These are phyloP conservation scores for Azemiops feae DNA, from an alignment of 2,113 vertebrate genomes.

Conservation along the genomic window DNA sequence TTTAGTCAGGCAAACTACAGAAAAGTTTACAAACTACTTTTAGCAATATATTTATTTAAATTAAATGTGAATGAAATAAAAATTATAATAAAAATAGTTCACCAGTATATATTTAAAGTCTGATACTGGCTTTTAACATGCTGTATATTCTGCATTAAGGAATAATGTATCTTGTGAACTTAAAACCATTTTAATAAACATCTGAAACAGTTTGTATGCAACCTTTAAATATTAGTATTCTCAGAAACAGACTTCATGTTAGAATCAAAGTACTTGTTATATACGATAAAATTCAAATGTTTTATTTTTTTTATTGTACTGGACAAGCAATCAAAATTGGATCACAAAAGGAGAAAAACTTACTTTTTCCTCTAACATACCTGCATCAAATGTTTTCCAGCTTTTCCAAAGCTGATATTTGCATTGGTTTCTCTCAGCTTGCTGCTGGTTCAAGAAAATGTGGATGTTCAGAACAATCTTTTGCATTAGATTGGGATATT, in stretches of 20 bases:
- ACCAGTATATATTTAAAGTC: not conserved
- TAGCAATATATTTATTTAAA: not conserved
- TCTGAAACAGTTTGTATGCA: not conserved
- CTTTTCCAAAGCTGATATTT: not conserved
- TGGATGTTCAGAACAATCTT: not conserved
- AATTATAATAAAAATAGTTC: not conserved
- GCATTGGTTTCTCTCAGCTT: not conserved
- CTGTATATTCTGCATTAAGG: not conserved
- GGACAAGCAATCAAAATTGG: not conserved
- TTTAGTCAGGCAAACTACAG: not conserved
- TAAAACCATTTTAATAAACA: not conserved
- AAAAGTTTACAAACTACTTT: constrained; percentile 10
- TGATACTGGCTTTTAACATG: not conserved
- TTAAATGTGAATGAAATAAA: constrained; percentile 14
- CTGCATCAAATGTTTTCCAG: not conserved
- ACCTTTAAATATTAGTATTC: not conserved
- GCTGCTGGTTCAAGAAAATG: not conserved
- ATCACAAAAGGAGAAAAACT: not conserved
- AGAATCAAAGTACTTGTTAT: not conserved
- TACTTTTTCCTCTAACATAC: not conserved
- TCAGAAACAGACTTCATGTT: not conserved
- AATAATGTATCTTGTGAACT: not conserved
- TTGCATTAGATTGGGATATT: not conserved
- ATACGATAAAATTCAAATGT: not conserved
- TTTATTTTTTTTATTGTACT: not conserved